Base-by-base conservation (phyloP, 2,797 vertebrate genomes). In the Anguilla obscura region DNA sequence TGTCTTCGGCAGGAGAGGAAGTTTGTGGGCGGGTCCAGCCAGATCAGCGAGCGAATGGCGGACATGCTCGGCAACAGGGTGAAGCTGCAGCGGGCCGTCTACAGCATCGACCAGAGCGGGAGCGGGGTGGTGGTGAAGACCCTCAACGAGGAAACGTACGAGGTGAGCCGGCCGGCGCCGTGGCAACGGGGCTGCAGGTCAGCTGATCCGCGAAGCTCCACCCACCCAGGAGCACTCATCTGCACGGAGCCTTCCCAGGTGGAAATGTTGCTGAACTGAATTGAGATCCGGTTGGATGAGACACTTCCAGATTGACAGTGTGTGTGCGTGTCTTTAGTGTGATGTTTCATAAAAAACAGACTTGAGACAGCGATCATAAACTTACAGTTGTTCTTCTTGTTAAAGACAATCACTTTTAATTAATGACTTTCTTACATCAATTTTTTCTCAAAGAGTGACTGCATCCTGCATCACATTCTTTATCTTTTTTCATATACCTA, bases 21-120 rank as follows among this genome's bases (percentile, higher is more conserved):
- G 91, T 99, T 99, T 95, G 89, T 95, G 0, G 98, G 98, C 0
- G 98, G 98, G 60, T 94, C 98, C 30, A 92, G 94, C 91, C 98
- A 99, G 94, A 97, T 99, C 94, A 97, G 97, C 27, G 97, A 99
- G 92, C 92, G 90, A 89, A 97, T 99, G 91, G 97, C 97, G 92
- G 94, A 91, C 7, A 95, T 95, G 89, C 95, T 99, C 80, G 98
- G 97, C 0, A 95, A 96, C 1, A 92, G 90, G 0, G 98, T 99
- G 86, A 98, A 97, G 90, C 93, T 99, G 91, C 87, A 96, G 92
- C 97, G 96, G 3, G 96, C 98, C 0, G 98, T 99, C 16, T 90
- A 93, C 90, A 94, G 93, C 90, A 96, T 99, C 9, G 96, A 98
- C 94, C 98, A 99, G 94, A 95, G 88, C 0, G 96, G 95, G 88